Percentiles rank a stretch among this genome's conserved stretches.
Evolutionary conservation across 2,797 vertebrate genomes (phyloP).

Genomic region (Helostoma temminkii): DNA sequence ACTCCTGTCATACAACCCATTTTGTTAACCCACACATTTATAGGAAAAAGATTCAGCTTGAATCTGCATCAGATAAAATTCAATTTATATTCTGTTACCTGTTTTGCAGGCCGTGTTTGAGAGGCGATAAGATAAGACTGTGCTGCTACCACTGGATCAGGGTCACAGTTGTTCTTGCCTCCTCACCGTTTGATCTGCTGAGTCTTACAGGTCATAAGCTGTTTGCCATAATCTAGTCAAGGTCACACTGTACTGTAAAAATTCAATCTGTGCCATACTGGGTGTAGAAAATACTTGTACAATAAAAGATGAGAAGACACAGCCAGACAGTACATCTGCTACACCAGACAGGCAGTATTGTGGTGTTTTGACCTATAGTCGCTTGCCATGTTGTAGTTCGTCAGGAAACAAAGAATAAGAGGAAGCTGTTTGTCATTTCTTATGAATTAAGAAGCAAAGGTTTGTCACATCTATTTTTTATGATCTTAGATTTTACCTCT

Average conservation of each 20-base stretch:
- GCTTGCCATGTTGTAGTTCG: background rate
- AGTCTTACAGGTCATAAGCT: background rate
- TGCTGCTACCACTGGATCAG: conserved; percentile 25
- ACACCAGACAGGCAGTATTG: no score
- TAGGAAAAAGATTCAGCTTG: background rate
- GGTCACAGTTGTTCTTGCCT: conserved; percentile 29
- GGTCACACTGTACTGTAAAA: conserved; percentile 9
- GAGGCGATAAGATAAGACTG: conserved; percentile 16
- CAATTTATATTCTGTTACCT: background rate
- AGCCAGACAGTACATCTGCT: no score
- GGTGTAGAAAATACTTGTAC: background rate
- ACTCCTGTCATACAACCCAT: background rate
- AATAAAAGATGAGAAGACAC: background rate
- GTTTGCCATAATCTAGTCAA: conserved; percentile 2
- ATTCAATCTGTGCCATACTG: background rate
- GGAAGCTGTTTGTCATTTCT: background rate
- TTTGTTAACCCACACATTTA: no score
- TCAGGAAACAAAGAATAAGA: background rate
- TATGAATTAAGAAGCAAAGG: background rate
- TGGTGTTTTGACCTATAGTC: background rate
- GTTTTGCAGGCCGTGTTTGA: conserved; percentile 36
- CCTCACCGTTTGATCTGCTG: background rate
- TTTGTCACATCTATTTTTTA: background rate
- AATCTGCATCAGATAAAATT: conserved; percentile 4
- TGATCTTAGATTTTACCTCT: background rate